phyloP scores from a whole-genome alignment of 2,797 vertebrate species.

The Apogon hyalosoma region DNA sequence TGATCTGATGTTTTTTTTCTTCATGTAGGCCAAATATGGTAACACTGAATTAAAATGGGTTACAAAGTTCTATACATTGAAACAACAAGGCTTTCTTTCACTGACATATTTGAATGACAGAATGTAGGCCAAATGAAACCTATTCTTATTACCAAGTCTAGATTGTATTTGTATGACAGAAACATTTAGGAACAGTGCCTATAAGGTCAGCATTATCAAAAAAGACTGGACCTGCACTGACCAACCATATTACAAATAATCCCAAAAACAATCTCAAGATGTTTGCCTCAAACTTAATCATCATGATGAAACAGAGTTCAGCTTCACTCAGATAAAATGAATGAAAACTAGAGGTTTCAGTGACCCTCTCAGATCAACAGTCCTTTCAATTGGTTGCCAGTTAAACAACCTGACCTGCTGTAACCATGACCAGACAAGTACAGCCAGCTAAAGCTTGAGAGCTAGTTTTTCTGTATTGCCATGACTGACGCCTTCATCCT shows the following conservation, averaged over 20 bases:
- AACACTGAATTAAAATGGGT: slow-evolving; percentile 54
- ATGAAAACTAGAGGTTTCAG: background rate
- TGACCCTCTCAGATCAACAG: slow-evolving; percentile 21
- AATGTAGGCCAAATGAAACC: slow-evolving; percentile 11
- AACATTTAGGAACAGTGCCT: background rate
- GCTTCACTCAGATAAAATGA: slow-evolving; percentile 29
- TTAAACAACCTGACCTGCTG: slow-evolving; percentile 14
- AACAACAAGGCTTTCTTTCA: slow-evolving; percentile 34
- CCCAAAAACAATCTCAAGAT: slow-evolving; percentile 3
- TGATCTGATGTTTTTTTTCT: slow-evolving; percentile 36
- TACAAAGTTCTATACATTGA: slow-evolving; percentile 51
- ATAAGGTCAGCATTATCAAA: background rate
- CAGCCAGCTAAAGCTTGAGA: slow-evolving; percentile 22
- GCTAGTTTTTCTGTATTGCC: slow-evolving; percentile 4
- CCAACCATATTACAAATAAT: slow-evolving; percentile 6
- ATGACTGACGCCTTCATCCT: slow-evolving; percentile 30
- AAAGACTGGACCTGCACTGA: background rate
- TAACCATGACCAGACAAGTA: slow-evolving; percentile 4
- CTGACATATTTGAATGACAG: slow-evolving; percentile 34
- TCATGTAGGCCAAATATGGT: slow-evolving; percentile 56
- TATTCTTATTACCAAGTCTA: slow-evolving; percentile 17
- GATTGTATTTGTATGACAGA: slow-evolving; percentile 2
- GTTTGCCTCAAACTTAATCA: slow-evolving; percentile 19
- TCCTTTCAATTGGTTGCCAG: slow-evolving; percentile 20
- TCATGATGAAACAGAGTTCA: slow-evolving; percentile 22